Base-by-base conservation (phyloP, 2,888 invertebrate genomes). In the Troglohyphantes excavatus region DNA sequence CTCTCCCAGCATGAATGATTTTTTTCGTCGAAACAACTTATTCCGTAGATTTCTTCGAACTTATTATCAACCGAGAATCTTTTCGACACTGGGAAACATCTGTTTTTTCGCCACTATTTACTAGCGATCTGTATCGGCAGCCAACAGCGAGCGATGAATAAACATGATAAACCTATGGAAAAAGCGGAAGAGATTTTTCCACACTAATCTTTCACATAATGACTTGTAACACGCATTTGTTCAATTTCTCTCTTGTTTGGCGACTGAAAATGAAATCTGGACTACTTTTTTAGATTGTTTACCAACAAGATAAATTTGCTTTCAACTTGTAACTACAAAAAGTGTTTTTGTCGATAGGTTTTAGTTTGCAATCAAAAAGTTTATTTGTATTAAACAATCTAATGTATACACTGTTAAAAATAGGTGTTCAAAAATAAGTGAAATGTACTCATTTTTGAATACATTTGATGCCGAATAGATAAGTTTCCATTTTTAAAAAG, bases 191-290 rank as follows among this genome's bases (percentile, higher is more conserved):
- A 81, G 39, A 65, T 33, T 39, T 61, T 82, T 70, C 72, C 59
- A 61, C 0, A 61, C 61, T 72, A 82, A 82, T 82, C 72, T 70
- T 26, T 29, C n/a, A 61, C 53, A 21, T 82, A 82, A 82, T 72
- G 82, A 70, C 59, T 72, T 39, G 33, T 59, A 59, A 53, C 82
- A 82, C 82, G 82, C 82, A 19, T 70, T 59, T 72, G 19, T 17
- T 21, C 23, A 33, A 61, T 39, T 78, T 63, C 23, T 39, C 13
- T n/a, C 23, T 21, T 0, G 7, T 23, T 78, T 63, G 17, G 63
- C 9, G 3, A 7, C 13, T 2, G 3, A 39, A 2, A 6, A 39
- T 39, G 39, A 11, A 2, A 39, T 39, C 13, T 39, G 3, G 39
- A 11, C 33, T n/a, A n/a, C n/a, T n/a, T 39, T 39, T 39, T 39